A percentile compares a stretch with the other conserved stretches of the same genome.
These are phyloP conservation scores for Tetraodon nigroviridis DNA, from an alignment of 2,113 vertebrate genomes.

Conservation along the genomic window DNA sequence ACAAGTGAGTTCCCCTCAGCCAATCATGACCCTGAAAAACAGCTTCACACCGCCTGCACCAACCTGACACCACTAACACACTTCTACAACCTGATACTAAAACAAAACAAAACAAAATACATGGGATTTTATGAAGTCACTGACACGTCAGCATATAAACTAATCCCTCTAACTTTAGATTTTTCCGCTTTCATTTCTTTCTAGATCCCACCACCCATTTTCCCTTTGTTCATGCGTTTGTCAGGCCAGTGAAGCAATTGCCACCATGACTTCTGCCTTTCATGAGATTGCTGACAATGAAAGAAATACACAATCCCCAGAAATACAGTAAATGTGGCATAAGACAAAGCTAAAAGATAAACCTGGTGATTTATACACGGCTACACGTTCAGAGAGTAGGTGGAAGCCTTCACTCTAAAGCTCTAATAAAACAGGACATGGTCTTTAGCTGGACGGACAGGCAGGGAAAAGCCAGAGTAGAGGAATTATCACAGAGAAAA, in stretches of 20 bases:
- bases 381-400: conserved; percentile 19
- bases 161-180: background rate
- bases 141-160: background rate
- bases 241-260: background rate
- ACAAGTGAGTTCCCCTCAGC: background rate
- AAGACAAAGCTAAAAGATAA: background rate
- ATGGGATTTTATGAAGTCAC: background rate
- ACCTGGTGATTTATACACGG: conserved; percentile 5
- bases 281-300: background rate
- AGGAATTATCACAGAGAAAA: conserved; percentile 63
- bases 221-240: background rate
- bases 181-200: no score
- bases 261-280: background rate
- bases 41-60: background rate
- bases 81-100: background rate
- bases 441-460: conserved; percentile 46
- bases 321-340: background rate
- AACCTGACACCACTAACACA: background rate
- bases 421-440: conserved; percentile 33
- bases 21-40: background rate
- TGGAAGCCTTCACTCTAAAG: conserved; percentile 26
- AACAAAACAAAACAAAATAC: background rate
- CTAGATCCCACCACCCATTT: background rate
- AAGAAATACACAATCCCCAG: background rate
- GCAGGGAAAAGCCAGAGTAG: conserved; percentile 51